Evolutionary conservation across 2,113 vertebrate species (phyloP), one percentile per base, ranked within the genome.

Genomic region (Nibea coibor): DNA sequence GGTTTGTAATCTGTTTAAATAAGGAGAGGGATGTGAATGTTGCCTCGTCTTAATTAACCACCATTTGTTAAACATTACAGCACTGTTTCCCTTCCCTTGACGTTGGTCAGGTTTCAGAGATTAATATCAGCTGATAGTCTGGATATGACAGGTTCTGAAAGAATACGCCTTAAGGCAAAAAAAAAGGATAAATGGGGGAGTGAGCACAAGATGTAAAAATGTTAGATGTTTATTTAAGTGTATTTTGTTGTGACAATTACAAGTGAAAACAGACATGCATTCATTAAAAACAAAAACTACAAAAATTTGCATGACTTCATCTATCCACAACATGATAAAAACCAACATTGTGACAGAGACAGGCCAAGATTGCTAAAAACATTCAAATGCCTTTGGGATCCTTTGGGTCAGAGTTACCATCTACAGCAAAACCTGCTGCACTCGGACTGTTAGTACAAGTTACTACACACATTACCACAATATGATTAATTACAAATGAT

Each of bases 301-400:
- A 84, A 83, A 86, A 54, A 57, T 48, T 62, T 74, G 47, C 26
- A 9, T 24, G 12, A 78, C 50, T 17, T 39, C 2, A 22, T 24
- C 20, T n/a, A 61, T 45, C 15, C 63, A 77, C 48, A 72, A 54
- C 42, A 71, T 58, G 22, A 67, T 28, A 67, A 43, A 35, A 74
- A 54, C 17, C 50, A 64, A 17, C 14, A 17, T 20, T 16, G 19
- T 54, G 42, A 78, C 51, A 66, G 47, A 10, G 43, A 45, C 35
- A 77, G 35, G 64, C 61, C 31, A 72, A 56, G 24, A 66, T 50
- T 57, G 19, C 12, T 68, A 45, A 74, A 73, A 86, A 87, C 72
- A 90, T 92, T 88, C 69, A 87, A 71, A 86, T 61, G 65, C 61
- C 80, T 78, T 74, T 71, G 24, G 81, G 80, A 85, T 80, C 82